phyloP scores from a whole-genome alignment of 2,113 vertebrate species.

The Lucifuga dentata region DNA sequence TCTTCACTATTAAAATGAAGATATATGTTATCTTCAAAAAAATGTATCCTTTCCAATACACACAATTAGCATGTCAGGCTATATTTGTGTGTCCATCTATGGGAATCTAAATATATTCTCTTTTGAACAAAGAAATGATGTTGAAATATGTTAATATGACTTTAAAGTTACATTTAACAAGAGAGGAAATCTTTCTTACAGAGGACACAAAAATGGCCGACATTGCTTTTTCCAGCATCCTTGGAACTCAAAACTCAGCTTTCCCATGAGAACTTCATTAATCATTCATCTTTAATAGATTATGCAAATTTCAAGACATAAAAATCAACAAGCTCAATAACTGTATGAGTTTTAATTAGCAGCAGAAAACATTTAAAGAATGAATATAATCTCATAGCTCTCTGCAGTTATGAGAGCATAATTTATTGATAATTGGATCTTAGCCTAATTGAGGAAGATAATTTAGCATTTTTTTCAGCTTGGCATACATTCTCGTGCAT shows the following conservation, averaged over 20 bases:
- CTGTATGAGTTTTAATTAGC: conserved; percentile 95
- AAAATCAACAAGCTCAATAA: conserved; percentile 99
- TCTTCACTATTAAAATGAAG: too few relatives aligned
- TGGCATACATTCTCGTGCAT: conserved; percentile 77
- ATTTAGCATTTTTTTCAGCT: conserved; percentile 82
- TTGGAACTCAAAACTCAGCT: conserved; percentile 80
- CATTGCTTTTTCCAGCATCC: conserved; percentile 62
- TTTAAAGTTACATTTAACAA: too few relatives aligned
- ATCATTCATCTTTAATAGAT: conserved; percentile 99
- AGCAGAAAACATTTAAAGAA: conserved; percentile 96
- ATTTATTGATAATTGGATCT: conserved; percentile 96
- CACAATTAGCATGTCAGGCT: too few relatives aligned
- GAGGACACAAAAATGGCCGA: conserved; percentile 76
- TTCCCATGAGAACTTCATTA: conserved; percentile 89
- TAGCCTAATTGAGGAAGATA: conserved; percentile 89
- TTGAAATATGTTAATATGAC: too few relatives aligned
- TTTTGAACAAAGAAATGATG: too few relatives aligned
- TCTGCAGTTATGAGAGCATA: conserved; percentile 90
- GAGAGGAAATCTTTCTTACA: conserved; percentile 63
- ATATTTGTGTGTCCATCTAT: too few relatives aligned
- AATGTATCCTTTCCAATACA: too few relatives aligned
- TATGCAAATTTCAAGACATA: conserved; percentile 95
- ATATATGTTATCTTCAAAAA: too few relatives aligned
- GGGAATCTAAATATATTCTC: too few relatives aligned
- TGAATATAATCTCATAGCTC: conserved; percentile 91